Percentiles rank a stretch among this genome's conserved stretches.
phyloP scores from a whole-genome alignment of 2,888 invertebrate genomes.

The Gastrophysa polygoni region DNA sequence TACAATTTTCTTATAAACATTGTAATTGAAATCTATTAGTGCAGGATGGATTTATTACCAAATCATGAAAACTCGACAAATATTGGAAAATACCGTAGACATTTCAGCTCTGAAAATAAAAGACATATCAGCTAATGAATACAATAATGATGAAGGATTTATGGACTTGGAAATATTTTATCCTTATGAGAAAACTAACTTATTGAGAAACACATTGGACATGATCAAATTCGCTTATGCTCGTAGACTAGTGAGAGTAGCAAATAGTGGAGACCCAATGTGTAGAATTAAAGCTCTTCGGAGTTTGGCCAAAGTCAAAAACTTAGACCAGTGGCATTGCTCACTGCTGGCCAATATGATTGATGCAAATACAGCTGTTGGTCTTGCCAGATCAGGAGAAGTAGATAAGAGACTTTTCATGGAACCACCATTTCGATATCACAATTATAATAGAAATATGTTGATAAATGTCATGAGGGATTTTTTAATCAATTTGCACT shows the following conservation, averaged over 20 bases:
- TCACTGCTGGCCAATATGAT: conserved; percentile 78
- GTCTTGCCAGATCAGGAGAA: conserved; percentile 73
- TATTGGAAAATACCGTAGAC: conserved; percentile 52
- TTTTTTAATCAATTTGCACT: conserved; percentile 57
- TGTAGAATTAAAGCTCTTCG: conserved; percentile 70
- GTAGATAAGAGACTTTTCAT: conserved; percentile 77
- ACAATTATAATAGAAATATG: conserved; percentile 50
- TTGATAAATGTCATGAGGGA: conserved; percentile 55
- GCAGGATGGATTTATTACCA: conserved; percentile 52
- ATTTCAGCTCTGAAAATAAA: conserved; percentile 50
- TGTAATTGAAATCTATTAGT: conserved; percentile 35
- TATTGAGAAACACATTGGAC: conserved; percentile 41
- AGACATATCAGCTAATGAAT: conserved; percentile 38
- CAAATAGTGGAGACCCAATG: conserved; percentile 67
- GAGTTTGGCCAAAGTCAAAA: conserved; percentile 69
- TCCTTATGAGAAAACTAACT: conserved; percentile 32
- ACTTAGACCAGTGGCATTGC: conserved; percentile 60
- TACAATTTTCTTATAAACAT: conserved; percentile 1
- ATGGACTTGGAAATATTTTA: conserved; percentile 38
- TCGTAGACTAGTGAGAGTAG: conserved; percentile 69
- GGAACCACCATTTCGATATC: conserved; percentile 64
- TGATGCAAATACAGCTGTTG: conserved; percentile 76
- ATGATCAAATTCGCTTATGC: conserved; percentile 58
- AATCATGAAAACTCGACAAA: conserved; percentile 48
- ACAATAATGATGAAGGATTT: conserved; percentile 35